Percentiles rank a stretch among this genome's conserved stretches.
Evolutionary conservation across 1,140 invertebrate species (phyloP).

Genomic region (Limonius californicus): DNA sequence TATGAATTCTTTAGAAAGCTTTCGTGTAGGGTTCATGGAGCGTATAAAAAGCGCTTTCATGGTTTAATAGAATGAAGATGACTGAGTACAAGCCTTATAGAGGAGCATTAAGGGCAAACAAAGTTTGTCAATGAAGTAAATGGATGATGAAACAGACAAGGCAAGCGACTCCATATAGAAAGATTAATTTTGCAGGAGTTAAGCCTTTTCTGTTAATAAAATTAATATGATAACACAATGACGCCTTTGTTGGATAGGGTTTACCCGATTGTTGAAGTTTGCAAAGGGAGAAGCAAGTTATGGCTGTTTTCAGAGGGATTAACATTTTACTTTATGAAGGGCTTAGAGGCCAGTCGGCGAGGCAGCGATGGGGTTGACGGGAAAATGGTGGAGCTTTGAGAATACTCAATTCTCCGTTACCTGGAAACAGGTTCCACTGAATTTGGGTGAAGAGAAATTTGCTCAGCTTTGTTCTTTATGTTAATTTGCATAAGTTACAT

Average conservation of each 20-base stretch:
- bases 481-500: conserved; percentile 3
- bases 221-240: conserved; percentile 14
- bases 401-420: conserved; percentile 18
- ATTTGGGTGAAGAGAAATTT: conserved; percentile 17
- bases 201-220: conserved; percentile 23
- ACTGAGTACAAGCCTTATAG: too few relatives aligned
- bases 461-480: conserved; percentile 18
- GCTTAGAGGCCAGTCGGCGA: conserved; percentile 26
- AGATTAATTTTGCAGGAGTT: conserved; percentile 16
- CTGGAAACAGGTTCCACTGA: conserved; percentile 10
- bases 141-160: too few relatives aligned
- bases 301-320: conserved; percentile 37
- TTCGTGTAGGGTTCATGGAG: too few relatives aligned
- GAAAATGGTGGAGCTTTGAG: conserved; percentile 17
- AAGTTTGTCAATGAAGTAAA: too few relatives aligned
- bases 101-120: too few relatives aligned
- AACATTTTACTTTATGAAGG: conserved; percentile 35
- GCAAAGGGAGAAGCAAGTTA: conserved; percentile 32
- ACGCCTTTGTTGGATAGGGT: conserved; percentile 10
- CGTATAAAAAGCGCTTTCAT: too few relatives aligned
- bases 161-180: too few relatives aligned
- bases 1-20: too few relatives aligned
- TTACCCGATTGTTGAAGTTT: conserved; percentile 16
- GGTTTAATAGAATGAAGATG: too few relatives aligned
- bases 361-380: conserved; percentile 12